These are phyloP conservation scores for Odontomachus brunneus DNA, from an alignment of 1,140 invertebrate species.

Conservation along the genomic window DNA sequence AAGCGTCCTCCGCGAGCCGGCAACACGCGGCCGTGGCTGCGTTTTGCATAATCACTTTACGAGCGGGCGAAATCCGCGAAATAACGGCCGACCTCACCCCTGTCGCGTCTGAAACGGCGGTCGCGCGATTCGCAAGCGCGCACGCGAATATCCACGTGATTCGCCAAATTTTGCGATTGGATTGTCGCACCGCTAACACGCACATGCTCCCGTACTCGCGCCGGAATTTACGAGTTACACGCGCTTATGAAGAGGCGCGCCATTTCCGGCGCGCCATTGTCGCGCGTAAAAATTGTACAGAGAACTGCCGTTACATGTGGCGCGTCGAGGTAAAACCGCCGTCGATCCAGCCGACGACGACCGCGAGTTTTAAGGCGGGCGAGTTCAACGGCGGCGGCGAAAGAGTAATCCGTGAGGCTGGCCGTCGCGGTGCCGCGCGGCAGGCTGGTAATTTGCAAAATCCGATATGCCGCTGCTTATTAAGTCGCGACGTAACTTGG, in stretches of 20 bases:
- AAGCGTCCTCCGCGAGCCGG: constrained; percentile 62
- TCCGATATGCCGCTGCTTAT: constrained; percentile 1
- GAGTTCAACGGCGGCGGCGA: too few relatives aligned
- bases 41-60: constrained; percentile 78
- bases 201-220: background rate
- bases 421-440: too few relatives aligned
- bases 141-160: constrained; percentile 36
- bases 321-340: too few relatives aligned
- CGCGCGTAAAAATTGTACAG: constrained; percentile 8
- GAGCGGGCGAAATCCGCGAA: constrained; percentile 64
- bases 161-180: constrained; percentile 59
- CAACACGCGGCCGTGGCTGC: constrained; percentile 31
- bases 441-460: constrained; percentile 28
- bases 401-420: too few relatives aligned
- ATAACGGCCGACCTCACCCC: constrained; percentile 43
- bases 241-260: constrained; percentile 41
- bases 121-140: background rate
- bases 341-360: too few relatives aligned
- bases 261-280: background rate
- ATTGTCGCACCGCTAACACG: background rate
- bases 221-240: constrained; percentile 5
- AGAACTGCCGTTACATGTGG: too few relatives aligned
- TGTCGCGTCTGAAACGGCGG: background rate
- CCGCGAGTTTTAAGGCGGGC: too few relatives aligned
- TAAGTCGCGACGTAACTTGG: background rate